Base-by-base conservation (phyloP, 2,888 invertebrate species). In the Athripsodes cinereus region DNA sequence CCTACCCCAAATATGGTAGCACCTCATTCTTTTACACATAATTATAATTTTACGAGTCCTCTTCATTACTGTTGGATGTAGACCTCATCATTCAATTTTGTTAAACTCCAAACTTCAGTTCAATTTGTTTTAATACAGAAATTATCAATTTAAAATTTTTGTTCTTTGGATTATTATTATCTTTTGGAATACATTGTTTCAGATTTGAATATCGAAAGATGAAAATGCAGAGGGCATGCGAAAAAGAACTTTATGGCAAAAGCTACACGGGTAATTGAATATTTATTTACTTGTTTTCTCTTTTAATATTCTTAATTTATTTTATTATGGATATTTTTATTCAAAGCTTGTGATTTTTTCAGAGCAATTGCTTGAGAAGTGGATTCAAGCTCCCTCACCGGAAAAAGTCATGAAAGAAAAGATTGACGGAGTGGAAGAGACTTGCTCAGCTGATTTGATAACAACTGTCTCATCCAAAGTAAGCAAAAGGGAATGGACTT, bases 211-310 rank as follows among this genome's bases (percentile, higher is more conserved):
- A 86, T 67, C 74, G 86, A 19, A 75, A 80, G 64, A 84, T 82
- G 81, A 80, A 81, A 64, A 69, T 83, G 58, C 80, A 83, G 67
- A 74, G 81, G 64, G 86, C 86, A 5, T 82, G 81, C 66, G 86
- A 87, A 65, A 84, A 85, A 66, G 82, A 84, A 68, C 72, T 85
- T n/a, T 85, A 83, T 69, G 86, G 86, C 54, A 76, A 76, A 64
- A 74, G 74, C 18, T 76, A 75, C 61, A 76, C 75, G 11, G 64
- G 64, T 64, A 49, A 60, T 50, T 40, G 50, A 53, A 55, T 50
- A 58, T 52, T 40, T 35, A 52, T 22, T 40, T 40, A n/a, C 40
- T n/a, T n/a, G 31, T 31, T 8, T 31, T 8, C 11, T 31, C 6
- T 31, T 8, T 8, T 31, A 31, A 31, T 31, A 31, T 40, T 40